Conservation (phyloP, 2,113 vertebrate species). For the Albula goreensis region DNA sequence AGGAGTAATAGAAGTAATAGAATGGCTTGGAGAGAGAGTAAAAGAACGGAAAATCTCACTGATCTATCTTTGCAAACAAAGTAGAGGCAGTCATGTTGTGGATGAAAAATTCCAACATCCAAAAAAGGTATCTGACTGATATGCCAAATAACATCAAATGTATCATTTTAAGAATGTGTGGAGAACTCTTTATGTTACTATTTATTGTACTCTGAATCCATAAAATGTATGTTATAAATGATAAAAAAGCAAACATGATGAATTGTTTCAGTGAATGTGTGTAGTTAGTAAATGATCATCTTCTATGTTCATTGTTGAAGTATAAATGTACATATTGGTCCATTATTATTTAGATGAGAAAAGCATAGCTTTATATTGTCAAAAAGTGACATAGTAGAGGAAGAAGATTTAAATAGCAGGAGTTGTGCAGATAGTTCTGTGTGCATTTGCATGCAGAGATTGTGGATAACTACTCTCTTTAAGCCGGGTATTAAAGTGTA, state of each 20-base stretch:
- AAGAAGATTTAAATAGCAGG: background rate
- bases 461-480: too few species aligned
- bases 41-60: background rate
- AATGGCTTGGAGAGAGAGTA: background rate
- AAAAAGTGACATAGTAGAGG: background rate
- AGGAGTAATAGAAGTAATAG: background rate
- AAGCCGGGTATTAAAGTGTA: too few species aligned
- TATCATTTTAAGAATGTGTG: background rate
- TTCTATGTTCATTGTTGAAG: background rate
- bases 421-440: too few species aligned
- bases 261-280: background rate
- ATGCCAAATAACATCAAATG: background rate
- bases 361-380: background rate
- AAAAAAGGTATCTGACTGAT: background rate
- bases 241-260: background rate
- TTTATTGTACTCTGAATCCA: background rate
- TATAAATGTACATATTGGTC: background rate
- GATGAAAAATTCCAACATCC: background rate
- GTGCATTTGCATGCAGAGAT: too few species aligned
- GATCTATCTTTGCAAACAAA: background rate
- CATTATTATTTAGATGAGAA: background rate
- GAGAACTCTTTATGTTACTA: background rate
- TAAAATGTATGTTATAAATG: background rate
- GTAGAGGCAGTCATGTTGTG: background rate
- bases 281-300: background rate